Evolutionary conservation across 2,888 invertebrate genomes (phyloP).

Genomic region (Serripes groenlandicus): DNA sequence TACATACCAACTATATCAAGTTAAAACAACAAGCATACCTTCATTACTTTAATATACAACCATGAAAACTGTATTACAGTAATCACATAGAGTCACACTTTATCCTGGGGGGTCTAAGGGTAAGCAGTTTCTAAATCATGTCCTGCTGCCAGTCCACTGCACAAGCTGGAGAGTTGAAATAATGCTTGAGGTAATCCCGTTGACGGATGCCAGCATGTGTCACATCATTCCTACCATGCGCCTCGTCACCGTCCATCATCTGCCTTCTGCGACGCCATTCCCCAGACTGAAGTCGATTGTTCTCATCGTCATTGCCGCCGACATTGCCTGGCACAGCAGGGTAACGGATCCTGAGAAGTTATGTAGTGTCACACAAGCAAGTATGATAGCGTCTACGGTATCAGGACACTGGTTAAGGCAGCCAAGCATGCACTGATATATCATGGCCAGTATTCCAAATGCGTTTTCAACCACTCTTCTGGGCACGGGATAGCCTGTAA

Average conservation of each 20-base stretch:
- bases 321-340: constrained; percentile 31
- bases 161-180: constrained; percentile 62
- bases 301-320: constrained; percentile 64
- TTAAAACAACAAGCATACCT: too few species aligned
- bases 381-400: constrained; percentile 40
- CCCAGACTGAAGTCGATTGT: constrained; percentile 59
- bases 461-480: constrained; percentile 49
- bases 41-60: too few species aligned
- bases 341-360: constrained; percentile 56
- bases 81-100: too few species aligned
- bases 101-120: too few species aligned
- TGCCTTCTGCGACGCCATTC: constrained; percentile 54
- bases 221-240: constrained; percentile 34
- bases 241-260: constrained; percentile 19
- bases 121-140: too few species aligned
- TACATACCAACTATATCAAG: too few species aligned
- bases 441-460: constrained; percentile 31
- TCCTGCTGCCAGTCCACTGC: constrained; percentile 63
- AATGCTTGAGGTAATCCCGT: constrained; percentile 58
- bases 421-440: constrained; percentile 40
- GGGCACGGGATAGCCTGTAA: constrained; percentile 40
- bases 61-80: too few species aligned
- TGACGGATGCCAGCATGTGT: constrained; percentile 48
- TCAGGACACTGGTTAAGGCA: constrained; percentile 49
- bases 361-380: constrained; percentile 58